phyloP scores from a whole-genome alignment of 2,888 invertebrate species.

The Achlya flavicornis region DNA sequence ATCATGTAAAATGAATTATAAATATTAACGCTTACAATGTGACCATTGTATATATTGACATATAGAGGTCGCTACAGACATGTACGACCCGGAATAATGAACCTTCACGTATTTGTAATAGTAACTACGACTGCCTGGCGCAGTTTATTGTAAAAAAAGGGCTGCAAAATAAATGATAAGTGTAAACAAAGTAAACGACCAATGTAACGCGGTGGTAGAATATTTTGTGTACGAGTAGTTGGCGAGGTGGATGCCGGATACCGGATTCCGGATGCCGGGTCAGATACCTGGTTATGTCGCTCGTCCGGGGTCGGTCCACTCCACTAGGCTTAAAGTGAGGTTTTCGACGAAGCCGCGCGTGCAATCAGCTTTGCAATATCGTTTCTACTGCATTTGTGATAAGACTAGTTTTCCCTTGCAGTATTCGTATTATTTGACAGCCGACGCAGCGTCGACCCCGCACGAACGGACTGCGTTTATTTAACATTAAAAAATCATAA shows the following conservation, averaged over 20 bases:
- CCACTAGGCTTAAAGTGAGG: no score
- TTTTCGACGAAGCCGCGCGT: constrained; percentile 21
- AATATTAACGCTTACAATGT: neutral
- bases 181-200: constrained; percentile 8
- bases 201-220: constrained; percentile 3
- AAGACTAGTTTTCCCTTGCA: constrained; percentile 57
- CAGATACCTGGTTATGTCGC: neutral
- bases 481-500: constrained; percentile 33
- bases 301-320: constrained; percentile 26
- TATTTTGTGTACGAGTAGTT: constrained; percentile 1
- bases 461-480: constrained; percentile 30
- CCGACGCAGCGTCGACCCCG: neutral
- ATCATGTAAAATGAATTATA: neutral
- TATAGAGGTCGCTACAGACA: neutral
- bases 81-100: neutral
- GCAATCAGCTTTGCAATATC: constrained; percentile 54
- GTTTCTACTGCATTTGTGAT: constrained; percentile 66
- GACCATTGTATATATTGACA: neutral
- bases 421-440: constrained; percentile 40
- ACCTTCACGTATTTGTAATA: neutral
- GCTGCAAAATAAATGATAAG: constrained; percentile 7
- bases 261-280: no score
- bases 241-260: constrained; percentile 4
- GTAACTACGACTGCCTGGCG: neutral
- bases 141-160: neutral